Evolutionary conservation across 2,888 invertebrate species (phyloP), one percentile per base, ranked within the genome.

Genomic region (Lamellibrachia satsuma): DNA sequence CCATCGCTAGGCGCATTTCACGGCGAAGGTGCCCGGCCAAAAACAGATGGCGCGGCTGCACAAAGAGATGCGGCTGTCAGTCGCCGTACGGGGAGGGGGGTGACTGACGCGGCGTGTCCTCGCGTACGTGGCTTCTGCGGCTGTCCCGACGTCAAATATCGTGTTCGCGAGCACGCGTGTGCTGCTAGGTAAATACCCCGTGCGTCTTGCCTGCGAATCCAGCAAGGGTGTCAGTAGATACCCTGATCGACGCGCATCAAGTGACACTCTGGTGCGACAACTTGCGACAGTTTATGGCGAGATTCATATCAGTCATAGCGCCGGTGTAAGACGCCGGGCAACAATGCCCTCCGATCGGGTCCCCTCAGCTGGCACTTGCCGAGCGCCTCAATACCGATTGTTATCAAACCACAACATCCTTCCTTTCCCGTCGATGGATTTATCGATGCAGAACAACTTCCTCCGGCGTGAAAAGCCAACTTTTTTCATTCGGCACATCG

Each of bases 371-470:
- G 75, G 75, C 75, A 15, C 2, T 75, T 39, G 39, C 39, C 39
- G 39, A 39, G 39, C 75, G 75, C 22, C 75, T 75, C 75, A n/a
- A 15, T 22, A n/a, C 0, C 22, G 75, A 75, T 75, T 75, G 75
- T 75, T n/a, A 75, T 75, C 75, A 75, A 75, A 75, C 75, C 75
- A 22, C 75, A 75, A 75, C 22, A 75, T 75, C 75, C 75, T 75
- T 75, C 75, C 75, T 75, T 75, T n/a, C 75, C 6, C n/a, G 4
- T 15, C 22, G 75, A 22, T 15, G 22, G 22, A 22, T 75, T 60
- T 60, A 60, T 60, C 60, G 60, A 15, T 11, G 60, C 60, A 60
- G 15, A n/a, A 75, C 75, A 75, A 75, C 75, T 75, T 75, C 75
- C 75, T 75, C 75, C 75, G 75, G 6, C 75, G 22, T 22, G 75